Evolutionary conservation across 2,113 vertebrate species (phyloP).

Genomic region (Psammodynastes pulverulentus): DNA sequence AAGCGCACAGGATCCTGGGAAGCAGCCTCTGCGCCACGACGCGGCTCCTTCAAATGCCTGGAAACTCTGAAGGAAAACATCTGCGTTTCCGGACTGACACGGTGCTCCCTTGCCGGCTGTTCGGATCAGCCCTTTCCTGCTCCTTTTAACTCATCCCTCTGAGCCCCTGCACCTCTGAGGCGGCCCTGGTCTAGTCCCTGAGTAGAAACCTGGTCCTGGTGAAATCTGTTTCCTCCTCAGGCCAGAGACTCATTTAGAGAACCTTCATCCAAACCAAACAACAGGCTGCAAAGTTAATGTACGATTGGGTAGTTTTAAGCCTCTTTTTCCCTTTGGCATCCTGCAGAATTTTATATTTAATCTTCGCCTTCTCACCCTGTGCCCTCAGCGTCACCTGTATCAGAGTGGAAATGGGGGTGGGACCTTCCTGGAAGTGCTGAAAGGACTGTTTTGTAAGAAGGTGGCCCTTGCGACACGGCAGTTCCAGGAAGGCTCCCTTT

Average conservation of each 20-base stretch:
- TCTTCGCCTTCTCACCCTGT: neutral
- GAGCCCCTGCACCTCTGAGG: neutral
- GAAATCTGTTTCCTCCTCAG: neutral
- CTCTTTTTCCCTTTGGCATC: neutral
- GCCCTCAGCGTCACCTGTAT: no score
- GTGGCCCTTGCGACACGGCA: no score
- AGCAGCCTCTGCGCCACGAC: neutral
- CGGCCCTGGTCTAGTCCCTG: neutral
- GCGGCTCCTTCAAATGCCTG: neutral
- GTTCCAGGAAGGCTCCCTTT: no score
- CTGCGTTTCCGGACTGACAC: neutral
- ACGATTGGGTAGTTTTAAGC: neutral
- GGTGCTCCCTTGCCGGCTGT: neutral
- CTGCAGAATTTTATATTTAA: neutral
- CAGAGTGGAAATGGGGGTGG: no score
- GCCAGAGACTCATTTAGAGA: neutral
- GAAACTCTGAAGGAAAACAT: neutral
- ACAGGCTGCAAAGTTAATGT: neutral
- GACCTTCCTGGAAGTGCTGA: no score
- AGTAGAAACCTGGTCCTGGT: neutral
- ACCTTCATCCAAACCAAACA: no score
- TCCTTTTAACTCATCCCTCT: neutral
- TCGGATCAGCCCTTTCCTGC: neutral
- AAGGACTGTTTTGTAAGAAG: no score
- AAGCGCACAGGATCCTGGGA: neutral